These are phyloP conservation scores for Pipistrellus pygmaeus DNA, from an alignment of 2,797 vertebrate genomes.

Conservation along the genomic window DNA sequence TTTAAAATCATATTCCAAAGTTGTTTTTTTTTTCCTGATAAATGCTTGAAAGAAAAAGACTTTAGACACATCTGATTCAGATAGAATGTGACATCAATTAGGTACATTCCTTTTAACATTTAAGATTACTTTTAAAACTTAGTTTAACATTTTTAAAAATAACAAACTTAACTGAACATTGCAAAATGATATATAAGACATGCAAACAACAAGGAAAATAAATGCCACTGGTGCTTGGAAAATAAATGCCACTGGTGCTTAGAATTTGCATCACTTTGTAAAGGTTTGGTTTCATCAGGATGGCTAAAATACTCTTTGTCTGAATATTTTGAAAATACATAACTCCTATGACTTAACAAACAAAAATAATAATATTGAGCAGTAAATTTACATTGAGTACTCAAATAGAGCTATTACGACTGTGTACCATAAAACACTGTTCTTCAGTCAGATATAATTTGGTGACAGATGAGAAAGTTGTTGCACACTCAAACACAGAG, in stretches of 20 bases:
- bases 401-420: neutral
- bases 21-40: slow-evolving; percentile 32
- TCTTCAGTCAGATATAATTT: neutral
- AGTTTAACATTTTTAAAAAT: neutral
- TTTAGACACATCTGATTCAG: neutral
- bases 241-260: neutral
- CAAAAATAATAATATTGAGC: neutral
- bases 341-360: neutral
- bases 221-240: neutral
- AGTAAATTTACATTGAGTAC: neutral
- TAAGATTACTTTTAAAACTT: slow-evolving; percentile 38
- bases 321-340: neutral
- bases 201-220: neutral
- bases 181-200: neutral
- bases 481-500: neutral
- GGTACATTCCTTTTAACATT: neutral
- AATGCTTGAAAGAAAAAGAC: slow-evolving; percentile 44
- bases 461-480: neutral
- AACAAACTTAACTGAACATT: neutral
- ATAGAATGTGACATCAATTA: slow-evolving; percentile 10
- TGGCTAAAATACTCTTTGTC: neutral
- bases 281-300: neutral
- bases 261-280: neutral
- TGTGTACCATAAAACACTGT: neutral
- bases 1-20: slow-evolving; percentile 4